phyloP scores from a whole-genome alignment of 2,113 vertebrate genomes.

The Otis tarda region DNA sequence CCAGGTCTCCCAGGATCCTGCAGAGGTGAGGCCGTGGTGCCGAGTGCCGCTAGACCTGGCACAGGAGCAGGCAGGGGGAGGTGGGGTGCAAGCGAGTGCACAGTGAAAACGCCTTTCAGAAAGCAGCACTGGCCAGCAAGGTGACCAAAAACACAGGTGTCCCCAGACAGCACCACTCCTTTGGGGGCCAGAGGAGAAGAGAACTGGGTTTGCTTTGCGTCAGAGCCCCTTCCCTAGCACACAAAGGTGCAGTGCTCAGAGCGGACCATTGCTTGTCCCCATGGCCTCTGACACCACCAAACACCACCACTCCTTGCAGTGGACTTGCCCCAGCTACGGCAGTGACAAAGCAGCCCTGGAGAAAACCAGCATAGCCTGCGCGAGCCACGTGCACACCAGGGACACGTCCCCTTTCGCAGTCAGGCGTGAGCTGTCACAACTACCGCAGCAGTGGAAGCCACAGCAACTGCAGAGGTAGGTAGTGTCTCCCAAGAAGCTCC shows the following conservation, averaged over 20 bases:
- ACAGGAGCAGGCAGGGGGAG: too few species aligned
- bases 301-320: accelerated
- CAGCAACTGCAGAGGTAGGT: not conserved
- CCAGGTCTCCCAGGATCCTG: not conserved
- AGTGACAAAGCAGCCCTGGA: not conserved
- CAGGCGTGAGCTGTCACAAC: accelerated
- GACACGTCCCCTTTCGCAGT: too few species aligned
- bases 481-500: accelerated
- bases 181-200: not conserved
- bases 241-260: accelerated
- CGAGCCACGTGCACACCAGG: accelerated
- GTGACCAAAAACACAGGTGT: not conserved
- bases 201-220: not conserved
- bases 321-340: accelerated
- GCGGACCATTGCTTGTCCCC: accelerated
- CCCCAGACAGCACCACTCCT: not conserved
- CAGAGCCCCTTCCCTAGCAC: too few species aligned
- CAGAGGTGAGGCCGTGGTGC: not conserved
- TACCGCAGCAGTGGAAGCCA: not conserved
- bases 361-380: accelerated
- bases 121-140: not conserved
- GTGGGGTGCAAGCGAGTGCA: not conserved
- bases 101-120: not conserved
- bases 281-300: not conserved
- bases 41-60: too few species aligned